Evolutionary conservation across 2,888 invertebrate species (phyloP), one percentile per base, ranked within the genome.

Genomic region (Rotaria macrura): DNA sequence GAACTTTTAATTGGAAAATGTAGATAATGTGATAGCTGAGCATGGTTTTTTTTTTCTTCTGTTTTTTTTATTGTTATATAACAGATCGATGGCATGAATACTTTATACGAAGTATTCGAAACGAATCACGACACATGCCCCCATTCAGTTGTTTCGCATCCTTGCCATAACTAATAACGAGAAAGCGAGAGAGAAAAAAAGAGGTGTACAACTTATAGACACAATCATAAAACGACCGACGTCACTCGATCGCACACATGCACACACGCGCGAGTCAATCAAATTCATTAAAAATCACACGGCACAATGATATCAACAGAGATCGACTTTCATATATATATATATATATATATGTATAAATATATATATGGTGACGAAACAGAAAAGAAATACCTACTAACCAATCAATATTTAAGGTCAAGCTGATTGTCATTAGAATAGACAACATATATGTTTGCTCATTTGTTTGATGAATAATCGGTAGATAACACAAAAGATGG

Each of bases 201-300:
- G 65, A 65, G 65, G 65, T 65, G 65, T 65, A 65, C 65, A 65
- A 65, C 65, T 65, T 34, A 65, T 65, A 29, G 65, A 65, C 65
- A 65, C 65, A 65, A 34, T 20, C 65, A 65, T 65, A 65, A 65
- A 65, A 65, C 65, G 65, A 65, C 65, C 65, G 65, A 65, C 65
- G 65, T 65, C 65, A 65, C 65, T 65, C 34, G 65, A 65, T 65
- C 65, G 65, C 65, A 29, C 65, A 29, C 34, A 65, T 29, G 29
- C 65, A 65, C 65, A 65, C 65, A 5, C 65, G 65, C 65, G 65
- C 65, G 65, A 65, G 65, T 65, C 65, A 65, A 65, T 65, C 65
- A 65, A 43, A 65, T 65, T 65, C 65, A 65, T 65, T 65, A 65
- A 65, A 65, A 65, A 65, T 65, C 65, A 65, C 65, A 65, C 65